Conservation (phyloP, 2,888 invertebrate genomes). For the Notodonta ziczac region DNA sequence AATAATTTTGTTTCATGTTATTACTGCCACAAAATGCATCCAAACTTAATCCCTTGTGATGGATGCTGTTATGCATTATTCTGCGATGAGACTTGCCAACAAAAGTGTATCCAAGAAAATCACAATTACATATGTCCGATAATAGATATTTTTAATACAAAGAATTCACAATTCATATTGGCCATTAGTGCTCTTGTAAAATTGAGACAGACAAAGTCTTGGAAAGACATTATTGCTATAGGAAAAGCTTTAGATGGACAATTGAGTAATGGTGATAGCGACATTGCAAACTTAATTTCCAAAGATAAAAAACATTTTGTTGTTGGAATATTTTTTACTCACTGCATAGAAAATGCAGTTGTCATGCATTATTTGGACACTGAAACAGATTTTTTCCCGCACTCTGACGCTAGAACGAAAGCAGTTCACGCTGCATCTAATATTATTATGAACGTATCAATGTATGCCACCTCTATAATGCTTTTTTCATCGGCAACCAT, state of each 20-base stretch:
- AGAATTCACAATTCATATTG: neutral
- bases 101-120: neutral
- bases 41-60: constrained; percentile 2
- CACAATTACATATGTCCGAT: neutral
- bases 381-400: neutral
- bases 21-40: neutral
- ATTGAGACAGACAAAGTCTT: neutral
- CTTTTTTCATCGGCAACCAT: neutral
- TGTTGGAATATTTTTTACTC: neutral
- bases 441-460: neutral
- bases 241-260: neutral
- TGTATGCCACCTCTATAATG: neutral
- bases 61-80: neutral
- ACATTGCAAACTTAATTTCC: neutral
- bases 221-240: neutral
- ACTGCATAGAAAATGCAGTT: neutral
- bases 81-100: constrained; percentile 1
- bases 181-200: neutral
- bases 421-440: neutral
- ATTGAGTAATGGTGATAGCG: neutral
- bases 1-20: constrained; percentile 3
- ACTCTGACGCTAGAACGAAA: neutral
- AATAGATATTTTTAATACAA: neutral
- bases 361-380: constrained; percentile 4
- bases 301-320: neutral